Evolutionary conservation across 1,140 invertebrate genomes (phyloP), one percentile per base, ranked within the genome.

Genomic region (Cyclargus thomasi): DNA sequence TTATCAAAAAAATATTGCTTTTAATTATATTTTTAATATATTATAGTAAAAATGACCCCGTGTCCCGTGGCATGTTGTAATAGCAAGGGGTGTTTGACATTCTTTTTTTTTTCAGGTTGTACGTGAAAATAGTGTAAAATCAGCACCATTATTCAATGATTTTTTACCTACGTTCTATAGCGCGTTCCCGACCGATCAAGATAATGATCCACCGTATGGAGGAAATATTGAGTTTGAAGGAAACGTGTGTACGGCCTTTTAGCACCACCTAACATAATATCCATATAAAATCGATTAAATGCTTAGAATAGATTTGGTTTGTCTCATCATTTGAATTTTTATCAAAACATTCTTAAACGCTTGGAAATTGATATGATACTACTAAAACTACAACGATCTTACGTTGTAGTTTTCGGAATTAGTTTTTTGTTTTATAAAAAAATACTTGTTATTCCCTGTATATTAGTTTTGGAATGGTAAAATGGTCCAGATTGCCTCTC

Each of bases 171-270:
- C 82, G 8, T 73, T 90, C 29, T 89, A 85, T 70, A 82, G 74
- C 53, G 83, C 83, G 53, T 85, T 81, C 81, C 79, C 80, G 65
- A 74, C 71, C 16, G 79, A 80, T 22, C 78, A 74, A 39, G 78
- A 77, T 8, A 70, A 74, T 64, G 53, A 71, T 1, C 69, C 70
- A 6, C 62, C 73, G 16, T 74, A 74, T 65, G 67, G 70, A 5
- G 75, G 70, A n/a, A 80, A 81, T 69, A 74, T 82, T 14, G 86
- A 90, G 63, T 85, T 86, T 67, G 85, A 89, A 65, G 82, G 81
- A 10, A 88, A 88, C 74, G 81, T 80, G 18, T 90, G 88, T 66
- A 81, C 83, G 47, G 80, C 86, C 63, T 83, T 89, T 75, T 88
- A 86, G 74, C 55, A 63, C 53, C 20, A 7, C 55, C 59, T 17